Percentiles rank a stretch among this genome's conserved stretches.
These are phyloP conservation scores for Rhincodon typus DNA, from an alignment of 2,797 vertebrate species.

Conservation along the genomic window DNA sequence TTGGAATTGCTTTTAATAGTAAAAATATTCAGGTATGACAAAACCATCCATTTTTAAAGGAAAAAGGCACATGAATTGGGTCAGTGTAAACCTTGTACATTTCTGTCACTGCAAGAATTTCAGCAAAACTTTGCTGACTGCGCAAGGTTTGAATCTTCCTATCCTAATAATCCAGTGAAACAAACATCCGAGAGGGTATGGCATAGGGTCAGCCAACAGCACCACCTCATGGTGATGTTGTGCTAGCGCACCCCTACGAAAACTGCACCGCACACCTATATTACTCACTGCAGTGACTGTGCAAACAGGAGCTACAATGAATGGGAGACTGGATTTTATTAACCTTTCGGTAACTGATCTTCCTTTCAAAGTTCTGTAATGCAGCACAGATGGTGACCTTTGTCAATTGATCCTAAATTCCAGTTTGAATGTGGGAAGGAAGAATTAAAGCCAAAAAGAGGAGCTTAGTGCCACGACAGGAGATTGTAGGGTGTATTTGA, in stretches of 20 bases:
- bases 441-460: background rate
- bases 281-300: background rate
- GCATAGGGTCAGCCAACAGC: background rate
- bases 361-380: background rate
- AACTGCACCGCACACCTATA: background rate
- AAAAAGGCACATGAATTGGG: no score
- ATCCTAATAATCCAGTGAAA: background rate
- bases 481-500: background rate
- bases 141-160: background rate
- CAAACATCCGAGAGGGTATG: background rate
- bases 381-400: background rate
- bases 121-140: background rate
- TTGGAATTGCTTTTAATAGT: background rate
- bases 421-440: background rate
- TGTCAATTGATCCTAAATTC: background rate
- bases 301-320: background rate
- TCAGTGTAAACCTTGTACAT: background rate
- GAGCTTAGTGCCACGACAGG: background rate
- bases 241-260: background rate
- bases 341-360: background rate
- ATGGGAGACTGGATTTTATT: background rate
- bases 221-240: background rate
- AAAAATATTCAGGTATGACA: background rate
- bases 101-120: background rate
- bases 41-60: background rate